Conservation (phyloP, 1,140 invertebrate species). For the Drosophila kanapiae region DNA sequence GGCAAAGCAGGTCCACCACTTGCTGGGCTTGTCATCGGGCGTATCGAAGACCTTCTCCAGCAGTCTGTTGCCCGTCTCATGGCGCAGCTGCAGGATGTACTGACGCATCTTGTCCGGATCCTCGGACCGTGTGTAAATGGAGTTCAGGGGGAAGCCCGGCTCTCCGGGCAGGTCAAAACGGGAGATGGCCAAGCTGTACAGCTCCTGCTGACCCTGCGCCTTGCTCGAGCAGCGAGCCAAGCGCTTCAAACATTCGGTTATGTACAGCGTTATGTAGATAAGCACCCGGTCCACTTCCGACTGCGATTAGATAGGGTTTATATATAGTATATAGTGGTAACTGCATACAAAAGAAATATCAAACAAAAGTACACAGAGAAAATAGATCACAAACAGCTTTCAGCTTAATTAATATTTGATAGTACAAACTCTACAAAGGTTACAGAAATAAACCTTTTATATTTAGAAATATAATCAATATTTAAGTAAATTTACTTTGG, state of each 20-base stretch:
- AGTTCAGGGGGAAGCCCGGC: conserved; percentile 97
- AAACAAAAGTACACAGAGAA: neutral
- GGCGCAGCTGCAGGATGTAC: conserved; percentile 97
- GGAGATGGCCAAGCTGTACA: conserved; percentile 96
- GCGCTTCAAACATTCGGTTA: conserved; percentile 98
- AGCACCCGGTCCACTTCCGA: conserved; percentile 97
- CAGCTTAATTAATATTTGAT: neutral
- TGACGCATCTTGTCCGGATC: conserved; percentile 96
- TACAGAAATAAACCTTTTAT: no score
- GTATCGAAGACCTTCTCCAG: conserved; percentile 96
- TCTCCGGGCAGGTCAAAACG: conserved; percentile 99
- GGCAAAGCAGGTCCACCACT: conserved; percentile 99
- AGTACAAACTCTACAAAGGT: no score
- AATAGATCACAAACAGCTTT: neutral
- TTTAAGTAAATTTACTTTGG: no score
- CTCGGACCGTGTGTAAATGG: conserved; percentile 96
- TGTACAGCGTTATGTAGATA: conserved; percentile 99
- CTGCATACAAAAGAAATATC: neutral
- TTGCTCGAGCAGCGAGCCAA: conserved; percentile 96
- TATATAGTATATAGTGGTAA: conserved; percentile 8
- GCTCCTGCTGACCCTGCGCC: conserved; percentile 96
- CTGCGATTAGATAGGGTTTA: conserved; percentile 86
- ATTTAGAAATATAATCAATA: no score
- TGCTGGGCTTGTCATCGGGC: conserved; percentile 96
- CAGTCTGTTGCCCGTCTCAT: conserved; percentile 96